Evolutionary conservation across 1,140 invertebrate species (phyloP), one percentile per base, ranked within the genome.

Genomic region (Tribolium castaneum): DNA sequence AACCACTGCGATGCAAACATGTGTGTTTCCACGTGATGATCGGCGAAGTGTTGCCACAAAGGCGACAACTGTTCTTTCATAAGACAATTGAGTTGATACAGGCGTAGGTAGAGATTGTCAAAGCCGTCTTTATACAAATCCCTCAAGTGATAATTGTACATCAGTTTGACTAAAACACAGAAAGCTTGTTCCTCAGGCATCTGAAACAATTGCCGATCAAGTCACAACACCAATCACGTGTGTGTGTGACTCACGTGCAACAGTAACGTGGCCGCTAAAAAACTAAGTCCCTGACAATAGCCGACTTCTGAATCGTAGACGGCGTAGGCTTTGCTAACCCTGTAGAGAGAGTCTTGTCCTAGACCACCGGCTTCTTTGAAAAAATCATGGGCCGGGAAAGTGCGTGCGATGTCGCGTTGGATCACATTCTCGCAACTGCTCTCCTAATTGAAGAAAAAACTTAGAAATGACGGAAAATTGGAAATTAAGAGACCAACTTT

Each of bases 1-100:
- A 99, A 99, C 99, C 99, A 99, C 89, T 99, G 98, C 34, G 96
- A 97, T 16, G 98, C 98, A 88, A 97, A 99, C 98, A 99, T 99
- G 88, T 99, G 98, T 71, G 97, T 94, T 88, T 99, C 98, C 52
- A 99, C 92, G 45, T 95, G 94, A 84, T 97, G 92, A 84, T 96
- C 94, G 80, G 90, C 90, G 88, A 99, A 99, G 88, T 99, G 98
- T 77, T 92, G 91, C 83, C 94, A 94, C 50, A 99, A 87, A 80
- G 98, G 96, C 0, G 94, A 93, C 59, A 99, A 86, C 87, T 98
- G 95, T 87, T 99, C 97, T 93, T 98, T 94, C 90, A 99, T 94
- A 9, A 99, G 88, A 78, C 95, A 91, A 84, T 99, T 97, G n/a
- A 99, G 89, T 87, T 99, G 98, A 89, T 98, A 99, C 76, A 99